Conservation (phyloP, 2,797 vertebrate genomes). For the Echeneis naucrates region DNA sequence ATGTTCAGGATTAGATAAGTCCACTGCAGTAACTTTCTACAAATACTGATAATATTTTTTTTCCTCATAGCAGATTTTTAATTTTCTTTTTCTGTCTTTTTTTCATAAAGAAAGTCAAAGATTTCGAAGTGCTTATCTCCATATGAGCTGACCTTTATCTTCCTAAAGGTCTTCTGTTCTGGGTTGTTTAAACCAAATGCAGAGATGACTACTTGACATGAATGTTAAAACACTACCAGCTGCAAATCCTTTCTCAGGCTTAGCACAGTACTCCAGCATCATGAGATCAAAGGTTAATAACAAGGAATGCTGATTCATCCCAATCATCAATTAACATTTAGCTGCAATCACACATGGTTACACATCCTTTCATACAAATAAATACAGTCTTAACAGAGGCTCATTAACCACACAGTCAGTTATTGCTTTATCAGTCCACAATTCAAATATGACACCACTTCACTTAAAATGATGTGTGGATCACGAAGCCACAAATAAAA, state of each 20-base stretch:
- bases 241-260: slow-evolving; percentile 6
- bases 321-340: slow-evolving; percentile 31
- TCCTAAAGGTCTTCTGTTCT: slow-evolving; percentile 12
- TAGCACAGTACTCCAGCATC: neutral
- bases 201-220: neutral
- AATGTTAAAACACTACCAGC: slow-evolving; percentile 14
- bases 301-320: slow-evolving; percentile 18
- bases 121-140: slow-evolving; percentile 16
- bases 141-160: slow-evolving; percentile 8
- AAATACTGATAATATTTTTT: neutral
- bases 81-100: neutral
- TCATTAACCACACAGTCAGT: slow-evolving; percentile 35
- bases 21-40: slow-evolving; percentile 15
- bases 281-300: slow-evolving; percentile 13
- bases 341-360: slow-evolving; percentile 16
- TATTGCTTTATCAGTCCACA: slow-evolving; percentile 5
- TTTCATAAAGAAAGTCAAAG: slow-evolving; percentile 3
- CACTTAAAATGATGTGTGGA: slow-evolving; percentile 1
- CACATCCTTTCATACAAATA: slow-evolving; percentile 21
- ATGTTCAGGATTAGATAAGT: slow-evolving; percentile 14
- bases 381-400: slow-evolving; percentile 2
- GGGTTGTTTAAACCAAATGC: slow-evolving; percentile 13
- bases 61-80: neutral
- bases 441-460: neutral
- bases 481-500: neutral